Evolutionary conservation across 1,140 invertebrate species (phyloP), one percentile per base, ranked within the genome.

Genomic region (Ceratina calcarata): DNA sequence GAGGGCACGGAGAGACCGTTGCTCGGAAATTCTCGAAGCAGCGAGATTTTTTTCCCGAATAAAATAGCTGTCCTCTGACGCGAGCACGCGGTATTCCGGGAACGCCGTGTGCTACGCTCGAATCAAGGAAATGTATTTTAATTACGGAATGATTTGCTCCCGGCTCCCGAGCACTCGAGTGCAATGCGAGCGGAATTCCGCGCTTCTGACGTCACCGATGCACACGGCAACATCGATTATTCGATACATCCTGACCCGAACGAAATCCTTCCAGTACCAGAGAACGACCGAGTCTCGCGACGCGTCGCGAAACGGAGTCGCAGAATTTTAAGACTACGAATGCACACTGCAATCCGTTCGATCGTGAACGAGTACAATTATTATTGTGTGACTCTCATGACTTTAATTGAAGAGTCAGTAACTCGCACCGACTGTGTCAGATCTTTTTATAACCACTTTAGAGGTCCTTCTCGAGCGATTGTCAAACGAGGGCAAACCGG

Each of bases 81-180:
- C 76, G 58, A 15, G 15, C n/a, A 15, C 8, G 12, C 64, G 45
- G 18, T 58, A 66, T 76, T 18, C 72, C 24, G 8, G 51, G 57
- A 62, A 80, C 60, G 65, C 64, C 22, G 18, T 60, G 49, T 22
- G 70, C 53, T 6, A 58, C 12, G 32, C 51, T 45, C 78, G 58
- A 69, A 69, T 69, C 72, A 64, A 51, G 49, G 57, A 77, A 77
- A 77, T 77, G 78, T 77, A 77, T 80, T 80, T 80, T 80, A 80
- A 80, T 80, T 80, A 80, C 73, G 32, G 57, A 77, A 68, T 60
- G 73, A 80, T 68, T 76, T 53, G 75, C 37, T 45, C 37, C 37
- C 37, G 37, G 37, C 37, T 45, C 37, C 37, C 3, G 37, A 45
- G 45, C 61, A 37, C 22, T 18, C 20, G 75, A 58, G 45, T 22